Conservation (phyloP, 2,113 vertebrate species). For the Oryzias celebensis region DNA sequence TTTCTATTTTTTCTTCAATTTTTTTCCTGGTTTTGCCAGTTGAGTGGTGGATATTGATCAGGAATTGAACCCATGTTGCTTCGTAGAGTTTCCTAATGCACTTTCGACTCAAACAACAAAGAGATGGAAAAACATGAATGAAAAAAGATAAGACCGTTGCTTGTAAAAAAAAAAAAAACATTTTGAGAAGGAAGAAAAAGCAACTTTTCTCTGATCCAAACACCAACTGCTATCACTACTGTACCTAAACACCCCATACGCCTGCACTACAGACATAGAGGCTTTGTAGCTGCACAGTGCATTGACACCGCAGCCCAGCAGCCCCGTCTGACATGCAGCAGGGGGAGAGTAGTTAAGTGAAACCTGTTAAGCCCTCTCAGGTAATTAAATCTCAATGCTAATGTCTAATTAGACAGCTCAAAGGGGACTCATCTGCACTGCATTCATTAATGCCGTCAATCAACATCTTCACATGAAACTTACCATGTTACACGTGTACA, state of each 20-base stretch:
- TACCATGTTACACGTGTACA: neutral
- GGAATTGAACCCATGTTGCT: constrained; percentile 57
- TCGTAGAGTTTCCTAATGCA: constrained; percentile 56
- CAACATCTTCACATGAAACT: constrained; percentile 34
- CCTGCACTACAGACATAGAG: constrained; percentile 1
- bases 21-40: constrained; percentile 12
- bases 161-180: neutral
- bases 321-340: constrained; percentile 44
- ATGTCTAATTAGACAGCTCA: constrained; percentile 74
- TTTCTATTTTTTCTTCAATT: constrained; percentile 3
- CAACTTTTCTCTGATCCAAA: neutral
- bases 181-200: constrained; percentile 9
- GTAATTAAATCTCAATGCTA: constrained; percentile 74
- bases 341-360: constrained; percentile 61
- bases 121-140: constrained; percentile 29
- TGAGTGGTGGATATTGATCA: constrained; percentile 67
- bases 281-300: neutral
- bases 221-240: too few relatives aligned
- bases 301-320: constrained; percentile 8
- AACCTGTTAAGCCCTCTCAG: constrained; percentile 70
- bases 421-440: constrained; percentile 65
- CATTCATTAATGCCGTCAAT: constrained; percentile 69
- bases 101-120: constrained; percentile 46
- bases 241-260: too few relatives aligned
- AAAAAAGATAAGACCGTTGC: constrained; percentile 12